A percentile compares a stretch with the other conserved stretches of the same genome.
phyloP scores from a whole-genome alignment of 1,140 invertebrate species.

The Diuraphis noxia region DNA sequence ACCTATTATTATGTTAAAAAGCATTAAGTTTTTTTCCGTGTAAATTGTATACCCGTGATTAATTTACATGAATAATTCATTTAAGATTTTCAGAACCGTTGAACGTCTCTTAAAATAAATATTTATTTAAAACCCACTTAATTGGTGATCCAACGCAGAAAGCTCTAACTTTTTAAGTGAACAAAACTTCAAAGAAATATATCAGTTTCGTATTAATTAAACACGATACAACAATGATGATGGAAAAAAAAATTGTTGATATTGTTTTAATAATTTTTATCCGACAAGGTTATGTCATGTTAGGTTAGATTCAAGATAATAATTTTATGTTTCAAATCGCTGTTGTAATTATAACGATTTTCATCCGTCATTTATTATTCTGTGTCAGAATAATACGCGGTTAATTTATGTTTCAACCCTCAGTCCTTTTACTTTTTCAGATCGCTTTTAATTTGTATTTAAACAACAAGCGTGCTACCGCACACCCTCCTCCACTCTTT shows the following conservation, averaged over 20 bases:
- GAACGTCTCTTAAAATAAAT: not conserved
- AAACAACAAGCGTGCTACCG: not conserved
- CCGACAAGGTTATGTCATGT: not conserved
- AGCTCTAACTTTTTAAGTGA: not conserved
- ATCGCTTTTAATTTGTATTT: constrained; percentile 20
- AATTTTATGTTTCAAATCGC: not conserved
- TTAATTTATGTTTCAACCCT: constrained; percentile 20
- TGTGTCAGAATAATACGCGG: not conserved
- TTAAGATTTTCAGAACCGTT: not conserved
- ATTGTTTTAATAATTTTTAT: not conserved
- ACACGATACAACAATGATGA: not conserved
- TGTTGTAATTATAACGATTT: not conserved
- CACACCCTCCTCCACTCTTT: not conserved
- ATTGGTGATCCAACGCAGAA: not conserved
- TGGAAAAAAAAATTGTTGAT: not conserved
- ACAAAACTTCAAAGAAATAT: not conserved
- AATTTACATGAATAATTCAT: constrained; percentile 3
- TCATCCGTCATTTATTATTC: not conserved
- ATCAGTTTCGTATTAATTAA: not conserved
- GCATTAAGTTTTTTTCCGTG: not conserved
- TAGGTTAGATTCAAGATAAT: not conserved
- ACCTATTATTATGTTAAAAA: not conserved
- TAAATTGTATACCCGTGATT: not conserved
- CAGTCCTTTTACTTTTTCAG: constrained; percentile 25
- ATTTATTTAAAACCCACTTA: not conserved